Evolutionary conservation across 2,113 vertebrate genomes (phyloP).

Genomic region (Aramus guarauna): DNA sequence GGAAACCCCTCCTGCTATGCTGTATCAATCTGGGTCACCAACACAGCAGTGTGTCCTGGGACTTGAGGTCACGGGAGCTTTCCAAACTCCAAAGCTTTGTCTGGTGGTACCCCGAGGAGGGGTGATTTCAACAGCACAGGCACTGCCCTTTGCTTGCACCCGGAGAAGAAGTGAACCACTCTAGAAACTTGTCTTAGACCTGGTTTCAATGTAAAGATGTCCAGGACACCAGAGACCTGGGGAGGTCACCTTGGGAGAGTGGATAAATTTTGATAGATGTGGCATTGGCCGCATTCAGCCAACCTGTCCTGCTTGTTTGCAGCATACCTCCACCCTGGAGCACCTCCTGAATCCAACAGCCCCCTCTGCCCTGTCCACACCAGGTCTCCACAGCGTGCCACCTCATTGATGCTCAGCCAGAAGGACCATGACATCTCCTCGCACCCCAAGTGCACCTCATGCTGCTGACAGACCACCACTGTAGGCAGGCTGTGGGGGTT

Average conservation of each 20-base stretch:
- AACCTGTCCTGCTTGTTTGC: not conserved
- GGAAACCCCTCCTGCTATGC: fast-evolving
- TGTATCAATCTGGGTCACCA: not conserved
- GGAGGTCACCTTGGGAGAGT: not conserved
- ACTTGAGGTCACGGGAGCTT: not conserved
- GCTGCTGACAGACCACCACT: fast-evolving
- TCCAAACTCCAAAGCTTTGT: not conserved
- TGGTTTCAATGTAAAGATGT: not conserved
- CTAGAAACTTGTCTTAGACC: not conserved
- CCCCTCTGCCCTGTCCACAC: no score
- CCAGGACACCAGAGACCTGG: not conserved
- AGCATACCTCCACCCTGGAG: not conserved
- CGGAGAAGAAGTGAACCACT: not conserved
- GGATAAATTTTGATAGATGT: not conserved
- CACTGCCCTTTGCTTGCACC: not conserved
- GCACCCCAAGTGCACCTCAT: not conserved
- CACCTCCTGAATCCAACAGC: fast-evolving
- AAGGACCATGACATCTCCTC: not conserved
- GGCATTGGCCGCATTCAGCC: not conserved
- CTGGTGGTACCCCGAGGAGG: fast-evolving
- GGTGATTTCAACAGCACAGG: not conserved
- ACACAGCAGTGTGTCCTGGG: fast-evolving
- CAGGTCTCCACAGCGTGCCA: fast-evolving
- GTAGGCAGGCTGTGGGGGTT: not conserved
- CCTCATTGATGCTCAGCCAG: not conserved